Percentiles rank a stretch among this genome's conserved stretches.
phyloP scores from a whole-genome alignment of 2,113 vertebrate species.

The Limanda limanda region DNA sequence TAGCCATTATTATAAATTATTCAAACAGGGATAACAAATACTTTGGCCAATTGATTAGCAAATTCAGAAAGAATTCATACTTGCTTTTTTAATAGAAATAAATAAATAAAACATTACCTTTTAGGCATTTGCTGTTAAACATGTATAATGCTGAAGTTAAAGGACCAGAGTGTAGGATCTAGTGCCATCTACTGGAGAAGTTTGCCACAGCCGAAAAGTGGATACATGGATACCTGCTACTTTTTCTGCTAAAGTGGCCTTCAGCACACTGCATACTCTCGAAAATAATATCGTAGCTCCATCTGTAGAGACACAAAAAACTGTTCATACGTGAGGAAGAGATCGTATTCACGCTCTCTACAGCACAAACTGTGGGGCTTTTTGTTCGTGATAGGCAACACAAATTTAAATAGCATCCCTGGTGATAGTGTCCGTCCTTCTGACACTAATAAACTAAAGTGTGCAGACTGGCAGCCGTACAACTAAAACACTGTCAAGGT shows the following conservation, averaged over 20 bases:
- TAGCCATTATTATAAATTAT: neutral
- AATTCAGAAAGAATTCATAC: neutral
- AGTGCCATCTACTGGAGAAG: neutral
- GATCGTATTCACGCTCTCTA: constrained; percentile 11
- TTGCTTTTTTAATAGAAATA: no score
- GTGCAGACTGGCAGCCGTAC: constrained; percentile 67
- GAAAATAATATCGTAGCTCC: neutral
- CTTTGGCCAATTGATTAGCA: neutral
- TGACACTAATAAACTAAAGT: constrained; percentile 75
- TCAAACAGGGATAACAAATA: neutral
- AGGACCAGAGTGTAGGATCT: neutral
- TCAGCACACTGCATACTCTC: neutral
- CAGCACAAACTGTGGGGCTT: constrained; percentile 24
- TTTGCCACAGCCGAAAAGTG: neutral
- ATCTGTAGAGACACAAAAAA: neutral
- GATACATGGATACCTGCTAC: neutral
- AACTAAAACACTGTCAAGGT: constrained; percentile 78
- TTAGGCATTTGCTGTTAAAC: no score
- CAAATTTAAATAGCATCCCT: constrained; percentile 59
- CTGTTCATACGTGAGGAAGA: constrained; percentile 3
- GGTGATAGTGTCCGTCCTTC: constrained; percentile 62
- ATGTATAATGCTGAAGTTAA: neutral
- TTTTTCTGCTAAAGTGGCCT: neutral
- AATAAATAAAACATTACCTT: neutral
- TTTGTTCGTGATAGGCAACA: constrained; percentile 62